A percentile compares a stretch with the other conserved stretches of the same genome.
Conservation (phyloP, 2,797 vertebrate species). For the Poecilia picta region DNA sequence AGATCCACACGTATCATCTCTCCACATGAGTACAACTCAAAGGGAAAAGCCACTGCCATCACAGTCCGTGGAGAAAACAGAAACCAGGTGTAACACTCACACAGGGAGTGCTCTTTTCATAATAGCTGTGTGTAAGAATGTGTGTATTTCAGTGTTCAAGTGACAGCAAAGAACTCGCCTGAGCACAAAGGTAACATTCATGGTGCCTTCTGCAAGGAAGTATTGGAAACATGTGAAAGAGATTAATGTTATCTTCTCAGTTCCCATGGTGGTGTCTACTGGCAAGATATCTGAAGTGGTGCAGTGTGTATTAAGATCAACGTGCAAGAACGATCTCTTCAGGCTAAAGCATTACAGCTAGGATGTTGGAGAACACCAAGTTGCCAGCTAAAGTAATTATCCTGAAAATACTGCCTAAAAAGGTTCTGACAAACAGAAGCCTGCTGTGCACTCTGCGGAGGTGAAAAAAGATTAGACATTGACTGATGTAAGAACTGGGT, state of each 20-base stretch:
- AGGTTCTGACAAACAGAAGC: slow-evolving; percentile 8
- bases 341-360: slow-evolving; percentile 14
- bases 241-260: slow-evolving; percentile 68
- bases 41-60: slow-evolving; percentile 60
- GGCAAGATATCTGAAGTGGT: slow-evolving; percentile 49
- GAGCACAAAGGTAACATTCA: slow-evolving; percentile 75
- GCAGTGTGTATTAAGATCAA: slow-evolving; percentile 45
- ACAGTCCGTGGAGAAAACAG: slow-evolving; percentile 73
- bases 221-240: slow-evolving; percentile 68
- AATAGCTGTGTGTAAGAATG: slow-evolving; percentile 24
- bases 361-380: slow-evolving; percentile 18
- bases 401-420: slow-evolving; percentile 10
- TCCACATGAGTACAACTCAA: slow-evolving; percentile 77
- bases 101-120: slow-evolving; percentile 70
- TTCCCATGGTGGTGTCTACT: slow-evolving; percentile 60
- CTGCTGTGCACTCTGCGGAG: not conserved
- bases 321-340: slow-evolving; percentile 35
- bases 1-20: slow-evolving; percentile 78
- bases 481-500: not conserved
- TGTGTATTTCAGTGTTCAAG: slow-evolving; percentile 19
- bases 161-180: slow-evolving; percentile 50
- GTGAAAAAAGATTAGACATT: not conserved
- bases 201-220: slow-evolving; percentile 44
- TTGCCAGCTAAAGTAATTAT: slow-evolving; percentile 17
- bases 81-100: slow-evolving; percentile 75